Evolutionary conservation across 2,797 vertebrate species (phyloP).

Genomic region (Megalops cyprinoides): DNA sequence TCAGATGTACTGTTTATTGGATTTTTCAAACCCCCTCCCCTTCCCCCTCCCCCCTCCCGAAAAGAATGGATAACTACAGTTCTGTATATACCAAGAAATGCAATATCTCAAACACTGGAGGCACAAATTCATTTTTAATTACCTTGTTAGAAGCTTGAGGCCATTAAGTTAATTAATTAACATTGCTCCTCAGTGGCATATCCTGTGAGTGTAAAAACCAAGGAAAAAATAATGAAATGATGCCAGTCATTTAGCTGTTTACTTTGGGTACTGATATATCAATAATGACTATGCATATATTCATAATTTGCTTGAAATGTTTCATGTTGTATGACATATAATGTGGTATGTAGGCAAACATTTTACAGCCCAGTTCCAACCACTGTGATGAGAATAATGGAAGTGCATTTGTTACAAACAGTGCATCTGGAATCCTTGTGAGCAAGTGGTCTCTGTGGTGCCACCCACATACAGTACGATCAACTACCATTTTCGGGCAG

Average conservation of each 20-base stretch:
- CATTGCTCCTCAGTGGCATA: not conserved
- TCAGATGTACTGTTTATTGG: too few relatives aligned
- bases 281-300: not conserved
- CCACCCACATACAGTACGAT: too few relatives aligned
- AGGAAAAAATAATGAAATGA: not conserved
- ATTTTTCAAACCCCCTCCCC: too few relatives aligned
- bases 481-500: too few relatives aligned
- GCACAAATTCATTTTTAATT: constrained; percentile 2
- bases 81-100: not conserved
- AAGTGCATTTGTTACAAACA: too few relatives aligned
- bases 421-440: too few relatives aligned
- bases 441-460: too few relatives aligned
- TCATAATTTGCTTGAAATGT: not conserved
- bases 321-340: not conserved
- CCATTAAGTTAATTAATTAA: constrained; percentile 2
- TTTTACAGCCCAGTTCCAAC: not conserved
- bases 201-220: not conserved
- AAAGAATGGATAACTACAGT: not conserved
- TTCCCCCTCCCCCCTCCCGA: too few relatives aligned
- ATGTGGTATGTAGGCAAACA: not conserved
- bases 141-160: constrained; percentile 11
- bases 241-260: not conserved
- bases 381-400: not conserved
- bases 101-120: not conserved
- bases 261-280: too few relatives aligned